phyloP scores from a whole-genome alignment of 2,888 invertebrate genomes.

The Erebia ligea region DNA sequence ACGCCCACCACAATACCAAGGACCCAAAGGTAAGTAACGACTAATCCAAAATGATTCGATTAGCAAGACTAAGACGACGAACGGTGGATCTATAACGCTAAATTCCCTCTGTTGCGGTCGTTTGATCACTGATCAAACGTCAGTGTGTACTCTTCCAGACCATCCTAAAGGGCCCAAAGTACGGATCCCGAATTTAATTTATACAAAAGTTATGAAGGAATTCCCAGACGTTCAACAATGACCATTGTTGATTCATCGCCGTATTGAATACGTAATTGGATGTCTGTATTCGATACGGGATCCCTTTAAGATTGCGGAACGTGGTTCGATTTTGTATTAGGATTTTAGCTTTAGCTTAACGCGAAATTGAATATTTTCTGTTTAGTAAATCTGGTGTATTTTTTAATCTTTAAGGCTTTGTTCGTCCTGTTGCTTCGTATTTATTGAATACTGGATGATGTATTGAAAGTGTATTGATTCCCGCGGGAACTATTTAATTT shows the following conservation, averaged over 20 bases:
- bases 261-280: slow-evolving; percentile 36
- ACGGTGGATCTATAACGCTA: no score
- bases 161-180: neutral
- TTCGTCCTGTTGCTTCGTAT: neutral
- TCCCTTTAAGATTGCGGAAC: slow-evolving; percentile 32
- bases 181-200: slow-evolving; percentile 9
- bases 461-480: no score
- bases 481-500: no score
- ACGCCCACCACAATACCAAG: no score
- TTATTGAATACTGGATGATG: no score
- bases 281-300: slow-evolving; percentile 29
- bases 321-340: slow-evolving; percentile 30
- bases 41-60: no score
- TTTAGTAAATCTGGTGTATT: slow-evolving; percentile 11
- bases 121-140: no score
- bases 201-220: slow-evolving; percentile 29
- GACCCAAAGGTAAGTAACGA: no score
- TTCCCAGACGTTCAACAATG: slow-evolving; percentile 41
- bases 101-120: no score
- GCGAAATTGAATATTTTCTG: slow-evolving; percentile 18
- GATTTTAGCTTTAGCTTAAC: slow-evolving; percentile 18
- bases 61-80: no score
- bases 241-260: slow-evolving; percentile 35
- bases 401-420: slow-evolving; percentile 15
- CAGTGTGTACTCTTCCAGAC: no score